Evolutionary conservation across 1,140 invertebrate genomes (phyloP), one percentile per base, ranked within the genome.

Genomic region (Anoplophora glabripennis): DNA sequence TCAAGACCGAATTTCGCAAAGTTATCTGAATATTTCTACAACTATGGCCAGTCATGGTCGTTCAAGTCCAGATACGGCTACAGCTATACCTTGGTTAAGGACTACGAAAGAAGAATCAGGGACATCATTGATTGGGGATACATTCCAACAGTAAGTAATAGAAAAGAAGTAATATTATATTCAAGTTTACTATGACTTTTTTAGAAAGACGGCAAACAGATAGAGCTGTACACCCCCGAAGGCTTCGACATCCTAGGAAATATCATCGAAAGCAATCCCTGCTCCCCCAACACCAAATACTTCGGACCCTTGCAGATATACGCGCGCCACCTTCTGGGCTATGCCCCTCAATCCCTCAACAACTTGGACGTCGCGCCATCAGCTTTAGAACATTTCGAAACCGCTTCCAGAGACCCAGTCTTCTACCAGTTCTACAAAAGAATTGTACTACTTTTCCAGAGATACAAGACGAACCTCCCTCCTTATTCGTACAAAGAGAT

Each of bases 361-460:
- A 33, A 64, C 7, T 48, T 74, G 41, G 59, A 76, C 18, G 65
- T 76, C 41, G 69, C 60, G 15, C 72, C 73, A 33, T 68, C 70
- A 3, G 71, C 76, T 8, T 65, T 82, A 46, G 75, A 81, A 56
- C 76, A 80, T 61, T 77, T 72, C 48, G 77, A 79, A 58, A 87
- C 86, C 17, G 80, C 81, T 61, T 67, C 86, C 47, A 81, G 86
- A 46, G 86, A 88, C 72, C 86, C 86, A 10, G 76, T 83, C 48
- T 87, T 84, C 80, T 88, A 85, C 78, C 79, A 77, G 53, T 76
- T 87, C 64, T 77, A 78, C 72, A 81, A 84, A 66, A 79, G 80
- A 60, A 73, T 85, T 58, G 66, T 77, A 28, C 70, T 79, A 57
- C 76, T 77, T 53, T 81, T 79, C 63, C 53, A 74, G 3, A 69